phyloP scores from a whole-genome alignment of 92 coral and sea anemone genomes.

The Montipora capitata region DNA sequence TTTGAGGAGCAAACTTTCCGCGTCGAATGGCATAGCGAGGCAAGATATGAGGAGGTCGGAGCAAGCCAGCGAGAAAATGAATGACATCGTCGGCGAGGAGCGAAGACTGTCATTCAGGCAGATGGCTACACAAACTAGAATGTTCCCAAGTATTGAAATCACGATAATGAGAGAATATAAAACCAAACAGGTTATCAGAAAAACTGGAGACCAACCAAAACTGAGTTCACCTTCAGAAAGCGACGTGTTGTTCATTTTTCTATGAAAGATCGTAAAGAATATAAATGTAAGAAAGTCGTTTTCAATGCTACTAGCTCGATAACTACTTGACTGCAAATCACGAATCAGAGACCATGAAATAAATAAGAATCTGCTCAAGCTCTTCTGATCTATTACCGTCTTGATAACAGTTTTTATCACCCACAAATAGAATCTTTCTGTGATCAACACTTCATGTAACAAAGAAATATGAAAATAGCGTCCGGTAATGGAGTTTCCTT shows the following conservation, averaged over 20 bases:
- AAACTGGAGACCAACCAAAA: constrained; percentile 5
- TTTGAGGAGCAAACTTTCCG: constrained; percentile 72
- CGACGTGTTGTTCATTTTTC: constrained; percentile 40
- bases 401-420: background rate
- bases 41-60: constrained; percentile 91
- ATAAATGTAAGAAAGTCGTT: background rate
- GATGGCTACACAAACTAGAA: constrained; percentile 87
- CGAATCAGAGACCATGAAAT: no score
- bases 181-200: constrained; percentile 4
- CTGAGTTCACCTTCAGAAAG: background rate
- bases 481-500: background rate
- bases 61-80: constrained; percentile 89
- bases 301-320: background rate
- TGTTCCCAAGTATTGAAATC: constrained; percentile 83
- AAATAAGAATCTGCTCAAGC: background rate
- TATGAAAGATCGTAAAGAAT: background rate
- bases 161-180: constrained; percentile 47
- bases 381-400: background rate
- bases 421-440: background rate
- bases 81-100: constrained; percentile 86
- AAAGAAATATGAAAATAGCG: background rate
- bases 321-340: background rate
- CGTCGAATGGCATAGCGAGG: constrained; percentile 91
- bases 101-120: constrained; percentile 79
- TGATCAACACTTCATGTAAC: background rate